Evolutionary conservation across 2,797 vertebrate genomes (phyloP).

Genomic region (Phoeniculus purpureus): DNA sequence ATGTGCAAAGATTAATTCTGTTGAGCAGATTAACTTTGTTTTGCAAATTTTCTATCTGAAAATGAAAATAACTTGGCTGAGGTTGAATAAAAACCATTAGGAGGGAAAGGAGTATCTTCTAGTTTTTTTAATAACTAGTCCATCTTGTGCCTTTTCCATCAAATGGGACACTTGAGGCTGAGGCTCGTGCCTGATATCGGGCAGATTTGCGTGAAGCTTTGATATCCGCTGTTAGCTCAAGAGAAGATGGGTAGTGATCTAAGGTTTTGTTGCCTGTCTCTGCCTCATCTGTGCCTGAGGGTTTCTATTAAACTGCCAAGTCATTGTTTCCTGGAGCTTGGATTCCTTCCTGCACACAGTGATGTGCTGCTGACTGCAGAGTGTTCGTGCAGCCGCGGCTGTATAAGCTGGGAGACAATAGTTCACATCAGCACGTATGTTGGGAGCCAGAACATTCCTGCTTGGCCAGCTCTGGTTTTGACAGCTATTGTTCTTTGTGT

Average conservation of each 20-base stretch:
- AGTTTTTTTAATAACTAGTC: background rate
- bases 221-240: background rate
- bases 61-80: background rate
- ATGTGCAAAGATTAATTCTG: background rate
- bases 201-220: background rate
- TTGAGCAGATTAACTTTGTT: background rate
- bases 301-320: constrained; percentile 10
- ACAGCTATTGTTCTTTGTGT: constrained; percentile 22
- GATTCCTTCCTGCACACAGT: background rate
- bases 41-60: background rate
- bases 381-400: background rate
- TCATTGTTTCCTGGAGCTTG: constrained; percentile 2
- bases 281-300: background rate
- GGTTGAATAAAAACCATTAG: background rate
- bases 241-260: too few species aligned
- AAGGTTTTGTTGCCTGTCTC: background rate
- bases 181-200: background rate
- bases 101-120: background rate
- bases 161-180: background rate
- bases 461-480: background rate
- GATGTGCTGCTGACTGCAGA: background rate
- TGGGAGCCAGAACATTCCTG: constrained; percentile 35
- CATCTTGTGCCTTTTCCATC: background rate
- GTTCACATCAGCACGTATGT: background rate
- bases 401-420: background rate